Base-by-base conservation (phyloP, 2,888 invertebrate species). In the Cloeon dipterum region DNA sequence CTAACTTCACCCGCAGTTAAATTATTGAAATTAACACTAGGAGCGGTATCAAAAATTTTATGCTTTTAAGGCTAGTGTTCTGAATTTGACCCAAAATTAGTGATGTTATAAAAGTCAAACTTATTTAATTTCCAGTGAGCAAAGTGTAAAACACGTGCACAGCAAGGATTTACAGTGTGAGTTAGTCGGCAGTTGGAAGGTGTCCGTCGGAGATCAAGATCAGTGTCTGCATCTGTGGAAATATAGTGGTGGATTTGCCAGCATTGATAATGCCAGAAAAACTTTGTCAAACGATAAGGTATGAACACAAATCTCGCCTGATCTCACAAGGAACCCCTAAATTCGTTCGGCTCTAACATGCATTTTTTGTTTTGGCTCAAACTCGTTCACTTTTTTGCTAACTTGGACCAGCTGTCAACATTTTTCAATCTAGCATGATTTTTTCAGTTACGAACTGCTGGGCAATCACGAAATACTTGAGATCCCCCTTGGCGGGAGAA, bases 221-320 rank as follows among this genome's bases (percentile, higher is more conserved):
- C 96, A 98, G 60, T 88, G 78, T 14, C 63, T 98, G 41, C 94
- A 98, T 57, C 64, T 98, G 39, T 96, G 94, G 94, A 75, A 79
- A 50, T 93, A 88, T 54, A 78, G 75, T 10, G 88, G 91, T 35
- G 96, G 96, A 17, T 96, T 88, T 51, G 71, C 79, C 51, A 71
- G 74, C 47, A 75, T 88, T 48, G 88, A 88, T 58, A 66, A 69
- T 47, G 75, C 79, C 20, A 75, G 78, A 51, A 61, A 66, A 43
- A 55, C 74, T 41, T 65, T 82, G 35, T 66, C 61, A 45, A 63
- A 70, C 48, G 76, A 77, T 57, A 56, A 66, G 51, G 83, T 81
- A 57, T n/a, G n/a, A n/a, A n/a, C n/a, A n/a, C 13, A 13, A 4
- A 13, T 26, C 13, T 26, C 4, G n/a, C 5, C 7, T 5, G 14